These are phyloP conservation scores for Thalassarche chlororhynchos DNA, from an alignment of 2,113 vertebrate genomes.

Conservation along the genomic window DNA sequence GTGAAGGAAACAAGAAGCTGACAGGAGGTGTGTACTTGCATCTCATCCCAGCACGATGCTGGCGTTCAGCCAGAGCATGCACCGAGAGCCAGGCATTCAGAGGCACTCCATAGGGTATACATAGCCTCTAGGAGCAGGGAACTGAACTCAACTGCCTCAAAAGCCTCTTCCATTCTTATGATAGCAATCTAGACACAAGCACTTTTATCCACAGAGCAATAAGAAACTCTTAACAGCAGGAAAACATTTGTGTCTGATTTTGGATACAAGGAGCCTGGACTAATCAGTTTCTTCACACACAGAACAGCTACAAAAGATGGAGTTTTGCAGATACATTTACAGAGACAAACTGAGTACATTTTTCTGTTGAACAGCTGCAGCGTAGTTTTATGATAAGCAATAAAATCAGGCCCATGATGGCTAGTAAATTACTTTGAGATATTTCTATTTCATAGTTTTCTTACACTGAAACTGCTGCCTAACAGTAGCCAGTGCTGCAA, in stretches of 20 bases:
- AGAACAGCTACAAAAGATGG: not conserved
- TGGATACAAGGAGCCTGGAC: not conserved
- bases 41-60: not conserved
- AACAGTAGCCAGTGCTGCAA: not conserved
- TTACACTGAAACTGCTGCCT: not conserved
- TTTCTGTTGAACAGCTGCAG: not conserved
- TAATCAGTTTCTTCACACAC: not conserved
- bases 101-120: not conserved
- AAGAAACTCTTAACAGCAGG: not conserved
- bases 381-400: not conserved
- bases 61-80: not conserved
- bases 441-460: not conserved
- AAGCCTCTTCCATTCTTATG: not conserved
- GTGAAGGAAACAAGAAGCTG: not conserved
- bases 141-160: not conserved
- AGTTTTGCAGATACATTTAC: not conserved
- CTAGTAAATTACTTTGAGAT: conserved; percentile 27
- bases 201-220: not conserved
- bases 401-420: not conserved
- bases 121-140: not conserved
- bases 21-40: not conserved
- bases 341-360: not conserved
- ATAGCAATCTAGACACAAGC: not conserved
- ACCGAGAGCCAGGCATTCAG: not conserved
- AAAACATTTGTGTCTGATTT: not conserved